These are phyloP conservation scores for Dicrostonyx torquatus DNA, from an alignment of 2,797 vertebrate genomes.

Conservation along the genomic window DNA sequence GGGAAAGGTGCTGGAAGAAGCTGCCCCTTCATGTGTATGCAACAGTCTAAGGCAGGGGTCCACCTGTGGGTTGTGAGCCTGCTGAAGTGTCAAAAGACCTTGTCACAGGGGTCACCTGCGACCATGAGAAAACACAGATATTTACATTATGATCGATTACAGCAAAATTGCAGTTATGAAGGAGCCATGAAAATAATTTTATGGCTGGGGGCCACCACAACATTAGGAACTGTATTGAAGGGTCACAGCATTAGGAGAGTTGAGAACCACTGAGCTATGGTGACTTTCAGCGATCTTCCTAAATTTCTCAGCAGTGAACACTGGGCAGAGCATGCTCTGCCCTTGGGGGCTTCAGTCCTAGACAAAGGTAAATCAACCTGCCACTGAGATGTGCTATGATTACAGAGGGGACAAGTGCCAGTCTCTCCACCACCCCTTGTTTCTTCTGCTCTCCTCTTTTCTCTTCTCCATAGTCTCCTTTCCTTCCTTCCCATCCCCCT, in stretches of 20 bases:
- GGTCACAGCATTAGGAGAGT: background rate
- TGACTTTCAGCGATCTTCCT: background rate
- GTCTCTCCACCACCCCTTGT: rapidly evolving
- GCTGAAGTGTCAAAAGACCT: background rate
- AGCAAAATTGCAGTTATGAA: background rate
- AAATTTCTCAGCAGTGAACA: background rate
- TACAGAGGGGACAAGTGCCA: background rate
- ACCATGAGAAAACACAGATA: background rate
- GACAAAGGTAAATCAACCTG: background rate
- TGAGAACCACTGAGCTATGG: background rate
- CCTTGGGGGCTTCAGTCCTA: background rate
- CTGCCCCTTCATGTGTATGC: background rate
- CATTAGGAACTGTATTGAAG: background rate
- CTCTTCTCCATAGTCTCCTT: background rate
- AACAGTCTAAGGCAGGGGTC: background rate
- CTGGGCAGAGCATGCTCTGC: background rate
- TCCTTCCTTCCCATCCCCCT: too few species aligned
- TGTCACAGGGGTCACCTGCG: background rate
- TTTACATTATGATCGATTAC: background rate
- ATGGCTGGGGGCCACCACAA: background rate
- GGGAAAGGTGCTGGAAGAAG: background rate
- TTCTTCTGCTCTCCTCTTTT: too few species aligned
- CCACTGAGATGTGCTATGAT: background rate
- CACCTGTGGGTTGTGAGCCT: background rate
- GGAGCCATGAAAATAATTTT: background rate